These are phyloP conservation scores for Drosophila fuyamai DNA, from an alignment of 1,140 invertebrate species.

Conservation along the genomic window DNA sequence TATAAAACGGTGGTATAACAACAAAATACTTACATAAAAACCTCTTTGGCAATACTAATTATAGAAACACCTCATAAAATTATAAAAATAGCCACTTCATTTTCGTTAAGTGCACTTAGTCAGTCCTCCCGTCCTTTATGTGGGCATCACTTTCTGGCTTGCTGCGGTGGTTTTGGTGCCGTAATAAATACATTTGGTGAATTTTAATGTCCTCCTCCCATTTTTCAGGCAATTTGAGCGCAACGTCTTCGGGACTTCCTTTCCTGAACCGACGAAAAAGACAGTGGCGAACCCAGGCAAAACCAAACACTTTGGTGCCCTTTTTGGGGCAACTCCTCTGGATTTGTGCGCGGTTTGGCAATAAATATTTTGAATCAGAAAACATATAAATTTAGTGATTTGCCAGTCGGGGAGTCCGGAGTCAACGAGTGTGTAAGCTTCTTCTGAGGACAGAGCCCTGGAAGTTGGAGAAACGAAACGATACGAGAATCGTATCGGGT, in stretches of 20 bases:
- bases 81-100: neutral
- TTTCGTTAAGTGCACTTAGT: slow-evolving; percentile 21
- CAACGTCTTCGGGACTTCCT: slow-evolving; percentile 59
- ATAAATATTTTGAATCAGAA: slow-evolving; percentile 85
- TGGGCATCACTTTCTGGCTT: slow-evolving; percentile 75
- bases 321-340: slow-evolving; percentile 67
- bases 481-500: slow-evolving; percentile 17
- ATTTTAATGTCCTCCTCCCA: slow-evolving; percentile 83
- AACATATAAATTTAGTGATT: slow-evolving; percentile 85
- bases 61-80: too few relatives aligned
- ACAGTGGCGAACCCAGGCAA: slow-evolving; percentile 6
- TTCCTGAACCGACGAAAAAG: slow-evolving; percentile 22
- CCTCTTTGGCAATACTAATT: too few relatives aligned
- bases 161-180: slow-evolving; percentile 64
- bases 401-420: slow-evolving; percentile 62
- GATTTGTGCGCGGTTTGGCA: slow-evolving; percentile 73
- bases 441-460: slow-evolving; percentile 22
- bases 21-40: too few relatives aligned
- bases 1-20: too few relatives aligned
- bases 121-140: slow-evolving; percentile 58
- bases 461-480: slow-evolving; percentile 15
- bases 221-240: slow-evolving; percentile 80
- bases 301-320: slow-evolving; percentile 72
- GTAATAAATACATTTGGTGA: slow-evolving; percentile 84
- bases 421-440: slow-evolving; percentile 47